Percentiles rank a stretch among this genome's conserved stretches.
Conservation (phyloP, 92 coral and sea anemone species). For the Anthopleura xanthogrammica region DNA sequence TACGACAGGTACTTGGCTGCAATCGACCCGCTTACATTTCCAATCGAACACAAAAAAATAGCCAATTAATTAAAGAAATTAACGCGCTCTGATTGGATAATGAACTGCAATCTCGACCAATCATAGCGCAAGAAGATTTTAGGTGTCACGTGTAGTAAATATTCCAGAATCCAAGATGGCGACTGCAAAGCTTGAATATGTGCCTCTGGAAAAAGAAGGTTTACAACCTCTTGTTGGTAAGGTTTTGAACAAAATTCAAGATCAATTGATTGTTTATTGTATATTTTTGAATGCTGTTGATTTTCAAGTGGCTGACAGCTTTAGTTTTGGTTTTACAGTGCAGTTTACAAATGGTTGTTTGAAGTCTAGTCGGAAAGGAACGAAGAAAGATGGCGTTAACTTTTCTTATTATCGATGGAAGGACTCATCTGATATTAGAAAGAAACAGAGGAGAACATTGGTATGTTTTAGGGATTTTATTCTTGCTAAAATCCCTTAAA, state of each 20-base stretch:
- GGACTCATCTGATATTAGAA: slow-evolving; percentile 57
- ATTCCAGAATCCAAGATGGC: slow-evolving; percentile 55
- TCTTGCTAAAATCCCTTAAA: not conserved
- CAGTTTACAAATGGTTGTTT: slow-evolving; percentile 75
- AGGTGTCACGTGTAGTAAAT: slow-evolving; percentile 9
- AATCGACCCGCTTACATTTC: slow-evolving; percentile 4
- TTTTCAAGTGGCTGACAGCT: not conserved
- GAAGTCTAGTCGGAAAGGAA: slow-evolving; percentile 37
- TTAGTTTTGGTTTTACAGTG: slow-evolving; percentile 27
- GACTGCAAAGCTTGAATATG: slow-evolving; percentile 64
- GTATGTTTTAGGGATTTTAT: slow-evolving; percentile 32
- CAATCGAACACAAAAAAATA: not conserved
- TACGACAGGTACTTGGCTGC: slow-evolving; percentile 38
- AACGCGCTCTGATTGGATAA: slow-evolving; percentile 55
- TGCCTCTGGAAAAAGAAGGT: slow-evolving; percentile 31
- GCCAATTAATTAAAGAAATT: slow-evolving; percentile 5
- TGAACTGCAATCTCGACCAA: slow-evolving; percentile 26
- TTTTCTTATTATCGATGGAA: slow-evolving; percentile 71
- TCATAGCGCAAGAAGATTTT: slow-evolving; percentile 18
- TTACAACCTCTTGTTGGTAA: slow-evolving; percentile 58
- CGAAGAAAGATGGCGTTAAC: slow-evolving; percentile 41
- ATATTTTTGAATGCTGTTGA: not conserved
- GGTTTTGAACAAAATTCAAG: not conserved
- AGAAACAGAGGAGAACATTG: slow-evolving; percentile 70
- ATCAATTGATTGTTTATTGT: not conserved